Conservation (phyloP, 1,140 invertebrate species). For the Drosophila insularis region DNA sequence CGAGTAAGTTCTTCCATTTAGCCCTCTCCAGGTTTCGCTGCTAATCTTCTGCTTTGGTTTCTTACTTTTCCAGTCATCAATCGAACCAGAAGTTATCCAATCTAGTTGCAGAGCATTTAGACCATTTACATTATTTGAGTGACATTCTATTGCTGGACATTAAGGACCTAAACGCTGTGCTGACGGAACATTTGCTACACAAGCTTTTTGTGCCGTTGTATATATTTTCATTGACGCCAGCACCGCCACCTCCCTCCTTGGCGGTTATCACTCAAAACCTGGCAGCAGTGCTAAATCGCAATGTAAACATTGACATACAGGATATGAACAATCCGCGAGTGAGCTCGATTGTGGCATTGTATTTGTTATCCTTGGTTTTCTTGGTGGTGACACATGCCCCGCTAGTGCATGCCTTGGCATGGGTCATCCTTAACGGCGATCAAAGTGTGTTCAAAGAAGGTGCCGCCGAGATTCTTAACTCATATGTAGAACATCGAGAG, state of each 20-base stretch:
- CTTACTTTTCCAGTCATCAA: slow-evolving; percentile 89
- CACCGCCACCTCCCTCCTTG: slow-evolving; percentile 80
- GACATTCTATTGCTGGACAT: slow-evolving; percentile 97
- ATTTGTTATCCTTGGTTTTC: slow-evolving; percentile 97
- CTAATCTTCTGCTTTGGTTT: background rate
- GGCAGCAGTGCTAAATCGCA: slow-evolving; percentile 85
- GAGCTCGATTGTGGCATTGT: slow-evolving; percentile 94
- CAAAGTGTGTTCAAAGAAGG: slow-evolving; percentile 88
- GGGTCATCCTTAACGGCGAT: slow-evolving; percentile 93
- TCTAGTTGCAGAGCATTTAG: slow-evolving; percentile 98
- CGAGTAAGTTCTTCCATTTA: slow-evolving; percentile 87
- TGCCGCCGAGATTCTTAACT: slow-evolving; percentile 89
- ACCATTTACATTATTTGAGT: slow-evolving; percentile 98
- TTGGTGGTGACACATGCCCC: slow-evolving; percentile 95
- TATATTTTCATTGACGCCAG: slow-evolving; percentile 92
- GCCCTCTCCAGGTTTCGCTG: too few relatives aligned
- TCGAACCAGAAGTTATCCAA: slow-evolving; percentile 95
- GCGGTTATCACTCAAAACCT: slow-evolving; percentile 85
- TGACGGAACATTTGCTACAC: slow-evolving; percentile 97
- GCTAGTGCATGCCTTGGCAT: slow-evolving; percentile 93
- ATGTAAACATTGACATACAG: slow-evolving; percentile 83
- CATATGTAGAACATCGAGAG: slow-evolving; percentile 85
- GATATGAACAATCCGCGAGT: slow-evolving; percentile 87
- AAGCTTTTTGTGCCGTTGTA: slow-evolving; percentile 97
- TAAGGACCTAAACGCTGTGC: slow-evolving; percentile 95